Percentiles rank a stretch among this genome's conserved stretches.
phyloP scores from a whole-genome alignment of 2,888 invertebrate genomes.

The Rhaphigaster nebulosa region DNA sequence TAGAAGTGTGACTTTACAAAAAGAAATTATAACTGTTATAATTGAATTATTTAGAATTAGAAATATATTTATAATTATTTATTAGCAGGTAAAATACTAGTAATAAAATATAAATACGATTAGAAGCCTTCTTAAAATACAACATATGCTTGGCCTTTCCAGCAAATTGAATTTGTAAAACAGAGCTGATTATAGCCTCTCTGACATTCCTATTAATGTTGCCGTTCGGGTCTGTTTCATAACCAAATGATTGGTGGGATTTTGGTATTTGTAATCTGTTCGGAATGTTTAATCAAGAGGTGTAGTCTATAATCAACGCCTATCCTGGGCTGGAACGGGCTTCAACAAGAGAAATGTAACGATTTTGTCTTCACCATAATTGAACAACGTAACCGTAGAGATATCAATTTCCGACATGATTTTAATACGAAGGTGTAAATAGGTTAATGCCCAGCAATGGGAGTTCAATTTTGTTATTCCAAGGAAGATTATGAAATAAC shows the following conservation, averaged over 20 bases:
- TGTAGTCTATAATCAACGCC: background rate
- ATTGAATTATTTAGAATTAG: too few relatives aligned
- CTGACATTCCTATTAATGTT: conserved; percentile 7
- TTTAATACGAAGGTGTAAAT: background rate
- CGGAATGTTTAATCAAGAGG: conserved; percentile 42
- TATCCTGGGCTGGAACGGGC: background rate
- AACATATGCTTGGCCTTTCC: background rate
- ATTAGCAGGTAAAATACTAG: too few relatives aligned
- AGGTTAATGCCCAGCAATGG: background rate
- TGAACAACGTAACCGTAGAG: background rate
- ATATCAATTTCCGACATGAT: background rate
- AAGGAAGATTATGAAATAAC: too few relatives aligned
- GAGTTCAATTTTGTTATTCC: too few relatives aligned
- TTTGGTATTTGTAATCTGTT: conserved; percentile 1
- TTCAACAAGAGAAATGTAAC: background rate
- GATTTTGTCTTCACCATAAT: too few relatives aligned
- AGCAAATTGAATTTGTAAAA: background rate
- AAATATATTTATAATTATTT: too few relatives aligned
- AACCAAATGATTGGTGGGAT: conserved; percentile 25
- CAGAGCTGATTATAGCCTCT: background rate
- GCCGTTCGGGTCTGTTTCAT: background rate
- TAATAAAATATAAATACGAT: too few relatives aligned
- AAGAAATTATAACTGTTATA: too few relatives aligned
- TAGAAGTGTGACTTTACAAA: too few relatives aligned
- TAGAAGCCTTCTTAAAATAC: background rate